phyloP scores from a whole-genome alignment of 2,797 vertebrate genomes.

The Gephyroberyx darwinii region DNA sequence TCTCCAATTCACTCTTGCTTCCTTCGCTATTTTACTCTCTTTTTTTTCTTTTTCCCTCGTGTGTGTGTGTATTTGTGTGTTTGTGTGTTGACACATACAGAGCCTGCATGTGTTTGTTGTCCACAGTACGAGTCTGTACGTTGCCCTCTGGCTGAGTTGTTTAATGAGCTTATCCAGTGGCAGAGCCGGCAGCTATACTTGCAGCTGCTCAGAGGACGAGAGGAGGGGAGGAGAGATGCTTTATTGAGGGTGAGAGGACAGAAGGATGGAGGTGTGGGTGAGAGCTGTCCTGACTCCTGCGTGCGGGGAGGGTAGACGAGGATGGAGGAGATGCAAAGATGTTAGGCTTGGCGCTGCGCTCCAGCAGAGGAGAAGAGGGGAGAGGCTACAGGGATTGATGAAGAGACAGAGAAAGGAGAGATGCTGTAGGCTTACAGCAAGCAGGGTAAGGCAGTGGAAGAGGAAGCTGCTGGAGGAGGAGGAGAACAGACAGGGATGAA shows the following conservation, averaged over 20 bases:
- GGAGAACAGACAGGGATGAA: conserved; percentile 40
- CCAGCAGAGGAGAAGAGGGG: neutral
- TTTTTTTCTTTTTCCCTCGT: neutral
- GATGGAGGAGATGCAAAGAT: conserved; percentile 3
- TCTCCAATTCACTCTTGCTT: conserved; percentile 22
- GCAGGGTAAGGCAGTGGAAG: conserved; percentile 32
- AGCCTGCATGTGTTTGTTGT: conserved; percentile 32
- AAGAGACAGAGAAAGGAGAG: conserved; percentile 27
- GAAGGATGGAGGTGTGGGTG: conserved; percentile 30
- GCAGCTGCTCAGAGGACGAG: conserved; percentile 22
- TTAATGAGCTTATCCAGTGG: conserved; percentile 55
- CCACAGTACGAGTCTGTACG: conserved; percentile 19
- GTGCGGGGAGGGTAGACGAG: conserved; percentile 23
- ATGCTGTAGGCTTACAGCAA: conserved; percentile 23
- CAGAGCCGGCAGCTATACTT: conserved; percentile 39
- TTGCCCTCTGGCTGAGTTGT: conserved; percentile 49
- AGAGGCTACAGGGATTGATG: conserved; percentile 14
- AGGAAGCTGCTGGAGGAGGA: conserved; percentile 40
- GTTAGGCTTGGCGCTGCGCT: neutral
- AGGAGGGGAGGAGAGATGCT: conserved; percentile 32
- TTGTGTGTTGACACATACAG: conserved; percentile 15
- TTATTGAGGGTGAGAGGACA: conserved; percentile 40
- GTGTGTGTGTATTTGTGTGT: neutral
- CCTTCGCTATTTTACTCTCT: neutral
- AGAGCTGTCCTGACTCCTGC: conserved; percentile 45